phyloP scores from a whole-genome alignment of 1,140 invertebrate species.

The Apis laboriosa region DNA sequence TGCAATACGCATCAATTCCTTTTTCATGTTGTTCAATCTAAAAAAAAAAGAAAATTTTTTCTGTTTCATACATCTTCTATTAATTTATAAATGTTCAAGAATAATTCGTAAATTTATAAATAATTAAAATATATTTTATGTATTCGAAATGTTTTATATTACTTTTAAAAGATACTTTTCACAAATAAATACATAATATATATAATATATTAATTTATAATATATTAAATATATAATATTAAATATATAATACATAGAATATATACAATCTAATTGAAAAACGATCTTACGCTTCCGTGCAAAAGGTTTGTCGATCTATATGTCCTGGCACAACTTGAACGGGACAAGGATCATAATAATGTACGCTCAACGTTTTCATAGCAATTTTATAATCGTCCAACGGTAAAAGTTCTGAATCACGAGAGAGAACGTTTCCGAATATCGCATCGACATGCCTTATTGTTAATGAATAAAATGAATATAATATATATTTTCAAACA shows the following conservation, averaged over 20 bases:
- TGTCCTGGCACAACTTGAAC: conserved; percentile 56
- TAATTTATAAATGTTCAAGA: not conserved
- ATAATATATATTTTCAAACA: not conserved
- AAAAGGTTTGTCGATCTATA: conserved; percentile 67
- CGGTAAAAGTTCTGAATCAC: conserved; percentile 63
- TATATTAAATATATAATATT: no score
- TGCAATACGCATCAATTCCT: not conserved
- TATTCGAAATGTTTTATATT: no score
- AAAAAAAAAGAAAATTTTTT: not conserved
- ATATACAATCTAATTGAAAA: not conserved
- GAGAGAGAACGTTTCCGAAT: conserved; percentile 71
- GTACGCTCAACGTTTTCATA: conserved; percentile 70
- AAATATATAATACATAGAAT: not conserved
- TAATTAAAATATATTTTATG: no score
- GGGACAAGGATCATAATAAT: conserved; percentile 63
- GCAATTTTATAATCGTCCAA: conserved; percentile 71
- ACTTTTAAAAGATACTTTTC: no score
- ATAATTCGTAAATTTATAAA: not conserved
- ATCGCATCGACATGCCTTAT: conserved; percentile 74
- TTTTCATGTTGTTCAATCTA: conserved; percentile 3
- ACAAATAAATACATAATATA: no score
- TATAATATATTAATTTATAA: no score
- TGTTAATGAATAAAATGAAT: conserved; percentile 50
- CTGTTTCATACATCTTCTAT: not conserved
- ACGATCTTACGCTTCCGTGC: conserved; percentile 66